Evolutionary conservation across 2,888 invertebrate species (phyloP).

Genomic region (Caenorhabditis panamensis): DNA sequence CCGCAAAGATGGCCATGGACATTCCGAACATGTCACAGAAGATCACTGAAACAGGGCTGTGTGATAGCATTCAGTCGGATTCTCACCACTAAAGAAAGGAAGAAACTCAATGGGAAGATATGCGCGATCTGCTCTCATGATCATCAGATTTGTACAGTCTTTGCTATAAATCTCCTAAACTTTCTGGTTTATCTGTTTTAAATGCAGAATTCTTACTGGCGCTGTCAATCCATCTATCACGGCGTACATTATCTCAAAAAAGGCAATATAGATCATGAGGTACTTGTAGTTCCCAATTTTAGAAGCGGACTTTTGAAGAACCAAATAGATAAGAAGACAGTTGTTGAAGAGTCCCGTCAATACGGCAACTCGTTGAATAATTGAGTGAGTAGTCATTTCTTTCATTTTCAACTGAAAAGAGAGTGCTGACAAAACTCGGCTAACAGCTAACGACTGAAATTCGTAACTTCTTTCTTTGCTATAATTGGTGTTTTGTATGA

Average conservation of each 20-base stretch:
- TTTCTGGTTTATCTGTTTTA: too few relatives aligned
- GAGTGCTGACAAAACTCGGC: too few relatives aligned
- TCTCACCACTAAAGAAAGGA: conserved; percentile 18
- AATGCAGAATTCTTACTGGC: conserved; percentile 3
- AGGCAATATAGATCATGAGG: conserved; percentile 33
- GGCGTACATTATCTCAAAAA: conserved; percentile 27
- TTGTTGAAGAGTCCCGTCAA: conserved; percentile 9
- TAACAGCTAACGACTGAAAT: too few relatives aligned
- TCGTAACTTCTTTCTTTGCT: background rate
- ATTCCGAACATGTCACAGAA: conserved; percentile 50
- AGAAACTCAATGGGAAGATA: conserved; percentile 1
- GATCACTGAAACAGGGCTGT: conserved; percentile 8
- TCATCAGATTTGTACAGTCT: conserved; percentile 19
- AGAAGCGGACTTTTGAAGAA: conserved; percentile 21
- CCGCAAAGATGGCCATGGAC: conserved; percentile 38
- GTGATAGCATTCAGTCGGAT: too few relatives aligned
- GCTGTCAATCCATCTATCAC: conserved; percentile 24
- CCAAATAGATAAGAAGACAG: conserved; percentile 8
- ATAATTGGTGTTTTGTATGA: conserved; percentile 9
- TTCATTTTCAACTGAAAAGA: background rate
- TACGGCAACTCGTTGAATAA: background rate
- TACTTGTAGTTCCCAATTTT: conserved; percentile 33
- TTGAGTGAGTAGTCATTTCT: background rate
- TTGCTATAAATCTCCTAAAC: conserved; percentile 26
- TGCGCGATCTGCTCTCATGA: conserved; percentile 19